phyloP scores from a whole-genome alignment of 2,888 invertebrate species.

The Dasypolia templi region DNA sequence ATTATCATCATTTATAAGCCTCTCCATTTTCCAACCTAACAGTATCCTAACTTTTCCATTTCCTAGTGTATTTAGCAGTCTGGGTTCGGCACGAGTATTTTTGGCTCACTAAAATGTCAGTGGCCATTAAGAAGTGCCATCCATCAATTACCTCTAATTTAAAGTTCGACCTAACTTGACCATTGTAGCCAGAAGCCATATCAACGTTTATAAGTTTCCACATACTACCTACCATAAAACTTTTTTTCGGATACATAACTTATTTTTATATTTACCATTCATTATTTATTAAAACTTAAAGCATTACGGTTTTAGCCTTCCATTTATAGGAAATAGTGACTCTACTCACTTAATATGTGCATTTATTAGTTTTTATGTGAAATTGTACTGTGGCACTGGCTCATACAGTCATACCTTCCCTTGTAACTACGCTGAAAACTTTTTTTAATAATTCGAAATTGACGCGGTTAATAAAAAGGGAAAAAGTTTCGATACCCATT shows the following conservation, averaged over 20 bases:
- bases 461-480: background rate
- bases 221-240: background rate
- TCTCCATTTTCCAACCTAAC: background rate
- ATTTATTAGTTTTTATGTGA: constrained; percentile 43
- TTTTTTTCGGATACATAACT: background rate
- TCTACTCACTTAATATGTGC: constrained; percentile 21
- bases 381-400: constrained; percentile 47
- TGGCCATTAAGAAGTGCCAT: background rate
- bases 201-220: background rate
- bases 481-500: background rate
- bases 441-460: constrained; percentile 27
- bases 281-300: background rate
- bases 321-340: constrained; percentile 20
- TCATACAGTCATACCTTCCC: constrained; percentile 61
- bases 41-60: constrained; percentile 4
- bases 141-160: constrained; percentile 16
- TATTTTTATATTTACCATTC: background rate
- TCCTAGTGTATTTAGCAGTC: background rate
- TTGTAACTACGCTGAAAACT: constrained; percentile 59
- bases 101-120: constrained; percentile 18
- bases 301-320: background rate
- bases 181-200: background rate
- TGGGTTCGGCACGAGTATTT: background rate
- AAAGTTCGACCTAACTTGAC: background rate
- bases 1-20: background rate